Evolutionary conservation across 2,888 invertebrate species (phyloP).

Genomic region (Dasypolia templi): DNA sequence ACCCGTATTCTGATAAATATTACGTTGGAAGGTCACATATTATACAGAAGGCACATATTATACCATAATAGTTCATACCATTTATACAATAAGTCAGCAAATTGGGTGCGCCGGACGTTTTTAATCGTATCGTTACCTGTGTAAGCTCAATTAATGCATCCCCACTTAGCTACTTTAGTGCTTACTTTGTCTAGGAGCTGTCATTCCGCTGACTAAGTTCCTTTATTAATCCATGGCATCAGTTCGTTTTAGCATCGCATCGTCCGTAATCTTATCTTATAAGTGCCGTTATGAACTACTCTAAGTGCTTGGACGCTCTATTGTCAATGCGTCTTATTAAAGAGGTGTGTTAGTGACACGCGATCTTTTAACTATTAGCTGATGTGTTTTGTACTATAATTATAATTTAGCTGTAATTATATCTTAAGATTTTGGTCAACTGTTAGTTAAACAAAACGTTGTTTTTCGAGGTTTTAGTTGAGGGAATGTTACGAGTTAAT

Average conservation of each 20-base stretch:
- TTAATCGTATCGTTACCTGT: not conserved
- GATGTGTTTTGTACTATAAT: not conserved
- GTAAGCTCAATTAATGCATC: constrained; percentile 17
- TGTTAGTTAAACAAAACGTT: not conserved
- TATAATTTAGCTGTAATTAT: not conserved
- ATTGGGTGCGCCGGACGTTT: constrained; percentile 8
- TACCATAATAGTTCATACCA: constrained; percentile 2
- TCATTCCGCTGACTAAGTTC: constrained; percentile 12
- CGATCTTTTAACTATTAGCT: constrained; percentile 16
- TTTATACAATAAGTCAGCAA: constrained; percentile 15
- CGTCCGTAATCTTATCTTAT: constrained; percentile 35
- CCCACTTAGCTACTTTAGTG: not conserved
- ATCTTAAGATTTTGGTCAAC: not conserved
- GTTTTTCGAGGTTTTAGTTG: no score
- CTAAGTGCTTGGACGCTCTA: constrained; percentile 10
- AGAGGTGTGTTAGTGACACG: constrained; percentile 17
- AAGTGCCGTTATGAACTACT: constrained; percentile 41
- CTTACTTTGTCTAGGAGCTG: constrained; percentile 2
- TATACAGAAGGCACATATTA: not conserved
- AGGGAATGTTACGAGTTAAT: not conserved
- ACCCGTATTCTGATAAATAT: not conserved
- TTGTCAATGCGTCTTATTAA: constrained; percentile 24
- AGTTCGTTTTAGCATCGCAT: constrained; percentile 21
- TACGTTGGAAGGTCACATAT: not conserved
- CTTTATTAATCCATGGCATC: constrained; percentile 36